Evolutionary conservation across 2,888 invertebrate genomes (phyloP).

Genomic region (Dorcus parallelipipedus): DNA sequence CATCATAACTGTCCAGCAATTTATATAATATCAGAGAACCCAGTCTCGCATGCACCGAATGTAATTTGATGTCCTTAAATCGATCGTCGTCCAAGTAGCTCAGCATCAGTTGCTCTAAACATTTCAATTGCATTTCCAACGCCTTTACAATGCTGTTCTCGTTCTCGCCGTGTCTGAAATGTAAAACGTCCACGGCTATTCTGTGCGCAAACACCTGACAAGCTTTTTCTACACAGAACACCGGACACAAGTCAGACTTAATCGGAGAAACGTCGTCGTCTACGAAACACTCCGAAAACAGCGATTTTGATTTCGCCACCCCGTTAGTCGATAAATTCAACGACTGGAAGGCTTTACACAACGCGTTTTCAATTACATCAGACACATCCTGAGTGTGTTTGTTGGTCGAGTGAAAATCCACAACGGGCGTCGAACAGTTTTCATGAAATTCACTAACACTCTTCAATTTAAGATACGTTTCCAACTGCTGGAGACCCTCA

Average conservation of each 20-base stretch:
- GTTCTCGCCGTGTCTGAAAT: conserved; percentile 44
- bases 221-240: conserved; percentile 59
- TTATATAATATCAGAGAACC: conserved; percentile 58
- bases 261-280: conserved; percentile 4
- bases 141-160: conserved; percentile 55
- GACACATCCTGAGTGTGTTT: not conserved
- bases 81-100: conserved; percentile 68
- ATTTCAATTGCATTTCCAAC: conserved; percentile 65
- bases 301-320: conserved; percentile 23
- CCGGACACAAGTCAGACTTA: conserved; percentile 41
- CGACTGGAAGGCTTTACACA: conserved; percentile 58
- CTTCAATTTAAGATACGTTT: conserved; percentile 62
- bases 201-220: conserved; percentile 67
- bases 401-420: not conserved
- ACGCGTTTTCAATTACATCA: conserved; percentile 37
- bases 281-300: conserved; percentile 2
- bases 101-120: conserved; percentile 63
- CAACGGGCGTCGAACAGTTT: not conserved
- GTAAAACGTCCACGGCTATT: conserved; percentile 58
- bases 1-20: conserved; percentile 12
- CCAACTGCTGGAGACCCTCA: conserved; percentile 72
- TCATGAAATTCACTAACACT: conserved; percentile 19
- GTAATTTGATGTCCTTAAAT: conserved; percentile 60
- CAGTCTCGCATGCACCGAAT: conserved; percentile 62
- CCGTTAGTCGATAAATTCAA: conserved; percentile 53